These are phyloP conservation scores for Crocodylus rhombifer DNA, from an alignment of 2,797 vertebrate species.

Conservation along the genomic window DNA sequence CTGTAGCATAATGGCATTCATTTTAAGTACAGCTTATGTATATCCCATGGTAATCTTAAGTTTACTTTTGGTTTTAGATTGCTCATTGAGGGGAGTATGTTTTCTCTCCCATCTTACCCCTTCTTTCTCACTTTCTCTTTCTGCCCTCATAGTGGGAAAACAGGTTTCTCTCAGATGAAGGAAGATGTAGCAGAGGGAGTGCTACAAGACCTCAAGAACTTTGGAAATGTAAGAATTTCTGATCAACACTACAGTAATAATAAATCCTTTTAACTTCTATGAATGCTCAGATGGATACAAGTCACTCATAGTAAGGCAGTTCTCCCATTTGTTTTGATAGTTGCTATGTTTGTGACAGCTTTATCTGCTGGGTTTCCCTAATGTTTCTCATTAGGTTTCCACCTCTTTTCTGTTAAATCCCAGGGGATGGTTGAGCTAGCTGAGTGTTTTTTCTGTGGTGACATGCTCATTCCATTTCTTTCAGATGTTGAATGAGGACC, in stretches of 20 bases:
- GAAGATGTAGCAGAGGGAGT: slow-evolving; percentile 18
- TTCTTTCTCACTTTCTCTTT: slow-evolving; percentile 34
- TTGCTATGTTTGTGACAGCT: not conserved
- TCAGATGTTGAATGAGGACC: slow-evolving; percentile 80
- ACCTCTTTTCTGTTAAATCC: not conserved
- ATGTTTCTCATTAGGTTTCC: not conserved
- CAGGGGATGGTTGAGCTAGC: not conserved
- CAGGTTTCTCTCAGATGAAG: not conserved
- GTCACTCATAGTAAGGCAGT: not conserved
- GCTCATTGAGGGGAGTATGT: not conserved
- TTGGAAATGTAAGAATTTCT: slow-evolving; percentile 70
- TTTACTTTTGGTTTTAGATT: not conserved
- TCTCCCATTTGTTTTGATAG: not conserved
- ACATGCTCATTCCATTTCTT: not conserved
- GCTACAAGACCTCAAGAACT: slow-evolving; percentile 54
- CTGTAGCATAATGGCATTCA: not conserved
- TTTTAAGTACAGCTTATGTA: not conserved
- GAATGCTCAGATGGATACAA: not conserved
- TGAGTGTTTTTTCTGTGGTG: not conserved
- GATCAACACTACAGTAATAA: not conserved
- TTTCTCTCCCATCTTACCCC: not conserved
- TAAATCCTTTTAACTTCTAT: not conserved
- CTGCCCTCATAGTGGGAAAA: slow-evolving; percentile 34
- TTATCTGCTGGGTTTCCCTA: not conserved
- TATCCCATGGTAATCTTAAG: no score